These are phyloP conservation scores for Amphipoea lucens DNA, from an alignment of 2,888 invertebrate genomes.

Conservation along the genomic window DNA sequence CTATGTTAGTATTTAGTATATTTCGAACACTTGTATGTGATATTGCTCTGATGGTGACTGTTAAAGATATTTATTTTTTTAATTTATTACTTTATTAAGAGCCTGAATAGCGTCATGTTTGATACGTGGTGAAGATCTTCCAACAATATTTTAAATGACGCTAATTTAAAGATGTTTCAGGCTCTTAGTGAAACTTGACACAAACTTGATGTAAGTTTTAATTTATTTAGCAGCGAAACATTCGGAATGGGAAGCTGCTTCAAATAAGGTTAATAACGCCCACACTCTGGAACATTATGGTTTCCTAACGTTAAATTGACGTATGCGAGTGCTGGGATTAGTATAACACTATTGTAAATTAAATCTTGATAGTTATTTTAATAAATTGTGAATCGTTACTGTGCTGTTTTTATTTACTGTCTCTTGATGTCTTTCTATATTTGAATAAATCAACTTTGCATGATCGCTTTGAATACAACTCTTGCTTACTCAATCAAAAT, in stretches of 20 bases:
- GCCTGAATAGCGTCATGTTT: constrained; percentile 54
- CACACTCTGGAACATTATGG: background rate
- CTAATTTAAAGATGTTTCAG: constrained; percentile 33
- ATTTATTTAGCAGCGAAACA: constrained; percentile 56
- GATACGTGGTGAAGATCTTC: constrained; percentile 9
- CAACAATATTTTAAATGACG: constrained; percentile 1
- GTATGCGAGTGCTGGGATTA: background rate
- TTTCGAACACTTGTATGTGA: constrained; percentile 56
- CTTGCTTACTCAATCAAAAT: no score
- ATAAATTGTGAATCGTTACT: constrained; percentile 53
- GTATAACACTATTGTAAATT: constrained; percentile 34
- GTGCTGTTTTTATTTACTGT: constrained; percentile 17
- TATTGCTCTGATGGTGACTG: constrained; percentile 66
- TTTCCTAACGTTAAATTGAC: background rate
- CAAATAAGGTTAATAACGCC: constrained; percentile 34
- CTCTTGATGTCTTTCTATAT: no score
- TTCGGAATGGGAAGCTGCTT: constrained; percentile 38
- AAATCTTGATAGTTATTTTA: constrained; percentile 46
- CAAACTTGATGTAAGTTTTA: constrained; percentile 58
- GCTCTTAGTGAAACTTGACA: constrained; percentile 62
- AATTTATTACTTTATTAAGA: constrained; percentile 65
- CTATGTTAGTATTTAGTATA: constrained; percentile 55
- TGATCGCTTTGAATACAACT: no score
- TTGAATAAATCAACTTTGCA: no score
- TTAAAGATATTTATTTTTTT: constrained; percentile 62